phyloP scores from a whole-genome alignment of 2,888 invertebrate genomes.

The Vesta saturnalis region DNA sequence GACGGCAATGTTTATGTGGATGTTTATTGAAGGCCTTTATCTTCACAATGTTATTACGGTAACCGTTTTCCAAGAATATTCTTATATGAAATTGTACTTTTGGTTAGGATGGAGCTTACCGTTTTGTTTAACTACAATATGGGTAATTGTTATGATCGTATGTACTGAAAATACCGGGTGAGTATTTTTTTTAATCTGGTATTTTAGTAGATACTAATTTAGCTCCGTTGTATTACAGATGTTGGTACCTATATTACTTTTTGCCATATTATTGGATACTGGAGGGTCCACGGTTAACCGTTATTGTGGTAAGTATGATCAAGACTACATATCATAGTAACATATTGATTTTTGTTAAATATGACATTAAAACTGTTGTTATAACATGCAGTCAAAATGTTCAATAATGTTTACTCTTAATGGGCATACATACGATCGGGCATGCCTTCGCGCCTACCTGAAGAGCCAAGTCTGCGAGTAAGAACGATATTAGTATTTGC shows the following conservation, averaged over 20 bases:
- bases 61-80: slow-evolving; percentile 74
- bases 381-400: too few species aligned
- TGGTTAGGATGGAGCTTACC: slow-evolving; percentile 81
- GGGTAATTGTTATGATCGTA: slow-evolving; percentile 70
- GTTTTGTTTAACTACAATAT: slow-evolving; percentile 71
- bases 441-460: too few species aligned
- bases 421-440: too few species aligned
- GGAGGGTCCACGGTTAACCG: slow-evolving; percentile 84
- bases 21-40: slow-evolving; percentile 94
- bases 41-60: slow-evolving; percentile 86
- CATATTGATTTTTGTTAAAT: background rate
- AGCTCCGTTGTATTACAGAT: slow-evolving; percentile 59
- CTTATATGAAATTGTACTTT: slow-evolving; percentile 70
- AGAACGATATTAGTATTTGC: too few species aligned
- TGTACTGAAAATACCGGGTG: slow-evolving; percentile 52
- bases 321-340: too few species aligned
- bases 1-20: slow-evolving; percentile 95
- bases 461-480: too few species aligned
- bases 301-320: slow-evolving; percentile 82
- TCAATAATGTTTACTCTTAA: too few species aligned
- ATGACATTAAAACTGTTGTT: background rate
- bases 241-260: slow-evolving; percentile 90
- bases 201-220: background rate
- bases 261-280: slow-evolving; percentile 87
- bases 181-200: slow-evolving; percentile 19